phyloP scores from a whole-genome alignment of 2,797 vertebrate species.

The Peromyscus nudipes region DNA sequence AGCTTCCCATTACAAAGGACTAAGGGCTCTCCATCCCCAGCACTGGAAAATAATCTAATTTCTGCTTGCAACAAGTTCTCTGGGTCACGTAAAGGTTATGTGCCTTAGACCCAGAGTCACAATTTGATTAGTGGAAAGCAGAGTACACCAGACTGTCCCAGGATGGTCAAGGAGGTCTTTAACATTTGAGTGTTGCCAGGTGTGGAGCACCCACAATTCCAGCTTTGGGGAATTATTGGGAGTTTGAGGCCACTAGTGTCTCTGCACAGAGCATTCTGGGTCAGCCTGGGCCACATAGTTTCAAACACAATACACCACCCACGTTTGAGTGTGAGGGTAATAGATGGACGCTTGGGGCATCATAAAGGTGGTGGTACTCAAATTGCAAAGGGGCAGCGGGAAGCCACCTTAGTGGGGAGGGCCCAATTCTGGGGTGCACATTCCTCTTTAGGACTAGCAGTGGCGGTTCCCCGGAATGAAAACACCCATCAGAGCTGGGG shows the following conservation, averaged over 20 bases:
- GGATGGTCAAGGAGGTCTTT: not conserved
- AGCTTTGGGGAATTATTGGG: not conserved
- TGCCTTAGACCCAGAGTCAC: not conserved
- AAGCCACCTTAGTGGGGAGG: not conserved
- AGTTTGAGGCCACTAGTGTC: not conserved
- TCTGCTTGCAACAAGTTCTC: constrained; percentile 3
- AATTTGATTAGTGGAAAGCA: not conserved
- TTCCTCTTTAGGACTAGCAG: not conserved
- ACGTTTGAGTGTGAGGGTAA: not conserved
- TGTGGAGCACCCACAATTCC: not conserved
- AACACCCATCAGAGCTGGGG: not conserved
- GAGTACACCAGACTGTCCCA: not conserved
- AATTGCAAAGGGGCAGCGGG: not conserved
- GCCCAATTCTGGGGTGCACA: not conserved
- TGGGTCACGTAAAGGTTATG: not conserved
- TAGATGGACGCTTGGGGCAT: not conserved
- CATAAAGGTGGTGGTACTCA: not conserved
- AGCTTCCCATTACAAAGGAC: not conserved
- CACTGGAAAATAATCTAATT: not conserved
- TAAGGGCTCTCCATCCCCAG: not conserved
- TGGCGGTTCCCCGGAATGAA: not conserved
- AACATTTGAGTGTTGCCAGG: not conserved
- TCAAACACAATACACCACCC: not conserved
- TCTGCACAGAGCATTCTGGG: not conserved
- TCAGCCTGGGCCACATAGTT: not conserved